Evolutionary conservation across 1,140 invertebrate species (phyloP).

Genomic region (Dolichoris vasculosae): DNA sequence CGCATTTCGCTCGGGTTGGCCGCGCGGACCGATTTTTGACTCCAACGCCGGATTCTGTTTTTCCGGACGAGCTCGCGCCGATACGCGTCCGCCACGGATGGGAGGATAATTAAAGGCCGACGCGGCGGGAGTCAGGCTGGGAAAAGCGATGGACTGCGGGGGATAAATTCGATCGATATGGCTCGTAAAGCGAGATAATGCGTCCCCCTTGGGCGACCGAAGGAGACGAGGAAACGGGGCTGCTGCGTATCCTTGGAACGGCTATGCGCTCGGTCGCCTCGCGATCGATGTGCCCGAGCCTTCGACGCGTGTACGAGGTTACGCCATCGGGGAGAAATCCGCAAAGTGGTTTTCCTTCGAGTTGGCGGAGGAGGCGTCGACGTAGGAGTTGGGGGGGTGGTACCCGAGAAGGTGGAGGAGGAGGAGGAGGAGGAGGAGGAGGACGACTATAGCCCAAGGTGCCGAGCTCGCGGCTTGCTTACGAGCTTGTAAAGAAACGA

Average conservation of each 20-base stretch:
- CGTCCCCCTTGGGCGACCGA: slow-evolving; percentile 31
- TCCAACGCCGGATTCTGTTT: neutral
- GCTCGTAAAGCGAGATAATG: slow-evolving; percentile 43
- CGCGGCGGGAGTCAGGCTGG: neutral
- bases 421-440: neutral
- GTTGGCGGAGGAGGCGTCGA: slow-evolving; percentile 20
- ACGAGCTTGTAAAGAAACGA: slow-evolving; percentile 72
- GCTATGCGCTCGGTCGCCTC: too few relatives aligned
- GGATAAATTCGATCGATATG: slow-evolving; percentile 55
- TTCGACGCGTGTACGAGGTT: slow-evolving; percentile 19
- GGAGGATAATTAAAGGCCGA: neutral
- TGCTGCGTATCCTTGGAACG: slow-evolving; percentile 32
- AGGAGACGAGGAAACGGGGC: too few relatives aligned
- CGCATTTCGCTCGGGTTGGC: neutral
- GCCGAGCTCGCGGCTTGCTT: slow-evolving; percentile 64
- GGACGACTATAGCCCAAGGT: neutral
- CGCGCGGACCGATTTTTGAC: neutral
- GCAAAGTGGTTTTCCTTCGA: slow-evolving; percentile 48
- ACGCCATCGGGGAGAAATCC: slow-evolving; percentile 20
- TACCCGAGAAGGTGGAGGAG: neutral
- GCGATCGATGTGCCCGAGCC: slow-evolving; percentile 34
- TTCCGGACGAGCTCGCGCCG: too few relatives aligned
- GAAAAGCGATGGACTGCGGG: neutral
- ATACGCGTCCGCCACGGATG: too few relatives aligned
- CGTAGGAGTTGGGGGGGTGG: neutral